phyloP scores from a whole-genome alignment of 92 coral and sea anemone genomes.

The Epizoanthus stellaris region DNA sequence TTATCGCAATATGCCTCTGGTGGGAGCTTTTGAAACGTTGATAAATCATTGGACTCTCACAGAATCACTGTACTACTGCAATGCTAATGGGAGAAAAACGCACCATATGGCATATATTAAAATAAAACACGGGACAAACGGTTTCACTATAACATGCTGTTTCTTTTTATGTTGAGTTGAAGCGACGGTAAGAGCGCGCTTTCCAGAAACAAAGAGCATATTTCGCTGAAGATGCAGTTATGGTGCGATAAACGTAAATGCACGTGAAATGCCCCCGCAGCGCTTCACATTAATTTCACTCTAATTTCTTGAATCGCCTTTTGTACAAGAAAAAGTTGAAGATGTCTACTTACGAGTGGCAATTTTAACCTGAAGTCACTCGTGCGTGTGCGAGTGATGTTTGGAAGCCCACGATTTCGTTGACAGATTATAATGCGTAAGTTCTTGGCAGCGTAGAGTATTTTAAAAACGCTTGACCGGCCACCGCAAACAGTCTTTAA shows the following conservation, averaged over 20 bases:
- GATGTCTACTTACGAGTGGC: background rate
- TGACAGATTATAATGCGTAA: constrained; percentile 8
- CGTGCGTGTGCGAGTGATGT: constrained; percentile 8
- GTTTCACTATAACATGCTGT: background rate
- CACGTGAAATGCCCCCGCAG: constrained; percentile 32
- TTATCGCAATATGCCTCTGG: constrained; percentile 40
- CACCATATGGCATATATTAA: constrained; percentile 20
- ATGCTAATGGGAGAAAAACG: background rate
- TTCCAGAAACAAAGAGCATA: background rate
- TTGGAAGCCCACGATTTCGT: constrained; percentile 12
- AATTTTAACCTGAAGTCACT: constrained; percentile 15
- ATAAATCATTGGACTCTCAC: constrained; percentile 4
- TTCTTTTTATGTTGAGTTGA: background rate
- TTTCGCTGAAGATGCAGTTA: constrained; percentile 3
- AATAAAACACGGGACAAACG: constrained; percentile 11
- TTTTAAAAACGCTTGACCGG: constrained; percentile 33
- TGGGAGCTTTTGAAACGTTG: constrained; percentile 25
- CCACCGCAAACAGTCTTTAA: constrained; percentile 16
- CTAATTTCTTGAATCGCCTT: constrained; percentile 15
- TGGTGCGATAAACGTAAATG: constrained; percentile 4
- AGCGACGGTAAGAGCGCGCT: background rate
- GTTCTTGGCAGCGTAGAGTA: background rate
- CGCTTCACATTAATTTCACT: background rate
- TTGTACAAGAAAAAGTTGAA: constrained; percentile 13
- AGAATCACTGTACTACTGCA: constrained; percentile 19